Percentiles rank a stretch among this genome's conserved stretches.
phyloP scores from a whole-genome alignment of 2,113 vertebrate species.

The Glaucidium brasilianum region DNA sequence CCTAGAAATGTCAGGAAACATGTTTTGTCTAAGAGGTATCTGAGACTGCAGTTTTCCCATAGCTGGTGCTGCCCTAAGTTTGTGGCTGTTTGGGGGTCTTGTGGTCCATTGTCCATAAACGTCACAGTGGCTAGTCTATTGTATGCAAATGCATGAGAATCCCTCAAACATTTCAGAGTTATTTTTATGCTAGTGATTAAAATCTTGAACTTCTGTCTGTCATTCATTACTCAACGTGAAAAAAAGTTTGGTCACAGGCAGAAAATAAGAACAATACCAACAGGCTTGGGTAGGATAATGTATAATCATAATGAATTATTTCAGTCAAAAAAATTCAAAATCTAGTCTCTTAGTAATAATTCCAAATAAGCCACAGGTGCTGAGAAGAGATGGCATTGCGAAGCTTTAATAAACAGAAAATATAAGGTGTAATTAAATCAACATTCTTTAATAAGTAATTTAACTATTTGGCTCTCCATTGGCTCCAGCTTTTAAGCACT shows the following conservation, averaged over 20 bases:
- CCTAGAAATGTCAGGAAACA: background rate
- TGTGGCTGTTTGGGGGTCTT: background rate
- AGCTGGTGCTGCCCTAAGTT: background rate
- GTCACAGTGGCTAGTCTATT: background rate
- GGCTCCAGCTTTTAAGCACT: background rate
- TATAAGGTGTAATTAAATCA: background rate
- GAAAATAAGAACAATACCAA: slow-evolving; percentile 36
- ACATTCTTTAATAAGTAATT: background rate
- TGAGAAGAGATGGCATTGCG: background rate
- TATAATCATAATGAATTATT: slow-evolving; percentile 41
- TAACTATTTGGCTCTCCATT: background rate
- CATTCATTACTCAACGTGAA: slow-evolving; percentile 18
- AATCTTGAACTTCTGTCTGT: slow-evolving; percentile 42
- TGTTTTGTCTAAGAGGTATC: background rate
- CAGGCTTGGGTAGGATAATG: background rate
- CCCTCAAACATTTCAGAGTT: background rate
- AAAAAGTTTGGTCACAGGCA: slow-evolving; percentile 20
- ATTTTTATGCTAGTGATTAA: slow-evolving; percentile 35
- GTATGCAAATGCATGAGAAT: background rate
- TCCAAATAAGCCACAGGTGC: background rate
- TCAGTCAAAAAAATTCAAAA: slow-evolving; percentile 7
- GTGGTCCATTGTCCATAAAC: background rate
- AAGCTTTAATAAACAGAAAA: background rate
- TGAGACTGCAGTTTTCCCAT: background rate
- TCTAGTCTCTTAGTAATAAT: background rate